Percentiles rank a stretch among this genome's conserved stretches.
These are phyloP conservation scores for Hirtodrosophila cameraria DNA, from an alignment of 2,888 invertebrate genomes.

Conservation along the genomic window DNA sequence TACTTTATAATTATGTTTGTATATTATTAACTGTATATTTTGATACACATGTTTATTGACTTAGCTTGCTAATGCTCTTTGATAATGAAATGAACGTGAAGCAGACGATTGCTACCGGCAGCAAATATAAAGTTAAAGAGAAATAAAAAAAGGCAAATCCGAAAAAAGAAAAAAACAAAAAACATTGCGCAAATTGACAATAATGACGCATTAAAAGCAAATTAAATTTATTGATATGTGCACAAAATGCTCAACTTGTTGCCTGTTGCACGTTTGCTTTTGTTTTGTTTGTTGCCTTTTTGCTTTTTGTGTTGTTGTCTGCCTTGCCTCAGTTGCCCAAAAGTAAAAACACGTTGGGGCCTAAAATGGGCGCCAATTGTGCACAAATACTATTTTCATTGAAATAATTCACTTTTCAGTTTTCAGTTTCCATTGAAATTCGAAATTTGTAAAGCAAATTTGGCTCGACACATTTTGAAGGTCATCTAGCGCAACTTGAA, in stretches of 20 bases:
- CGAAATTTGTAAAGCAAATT: constrained; percentile 41
- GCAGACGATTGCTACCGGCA: constrained; percentile 9
- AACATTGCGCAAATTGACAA: constrained; percentile 51
- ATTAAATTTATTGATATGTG: constrained; percentile 52
- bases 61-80: constrained; percentile 17
- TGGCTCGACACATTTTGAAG: constrained; percentile 59
- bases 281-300: constrained; percentile 32
- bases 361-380: constrained; percentile 36
- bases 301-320: constrained; percentile 26
- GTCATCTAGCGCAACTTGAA: constrained; percentile 43
- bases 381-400: constrained; percentile 34
- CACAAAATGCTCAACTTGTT: constrained; percentile 58
- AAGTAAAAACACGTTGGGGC: constrained; percentile 47
- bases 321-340: constrained; percentile 62
- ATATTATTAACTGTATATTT: background rate
- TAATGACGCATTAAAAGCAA: constrained; percentile 69
- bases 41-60: constrained; percentile 16
- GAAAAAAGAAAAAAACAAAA: constrained; percentile 8
- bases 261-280: constrained; percentile 48
- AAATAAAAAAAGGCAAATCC: background rate
- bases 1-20: constrained; percentile 4
- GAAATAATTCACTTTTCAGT: constrained; percentile 37
- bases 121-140: constrained; percentile 1
- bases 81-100: constrained; percentile 38
- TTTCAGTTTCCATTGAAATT: constrained; percentile 59